These are phyloP conservation scores for Patiria miniata DNA, from an alignment of 35 echinoderm and acorn worm species.

Conservation along the genomic window DNA sequence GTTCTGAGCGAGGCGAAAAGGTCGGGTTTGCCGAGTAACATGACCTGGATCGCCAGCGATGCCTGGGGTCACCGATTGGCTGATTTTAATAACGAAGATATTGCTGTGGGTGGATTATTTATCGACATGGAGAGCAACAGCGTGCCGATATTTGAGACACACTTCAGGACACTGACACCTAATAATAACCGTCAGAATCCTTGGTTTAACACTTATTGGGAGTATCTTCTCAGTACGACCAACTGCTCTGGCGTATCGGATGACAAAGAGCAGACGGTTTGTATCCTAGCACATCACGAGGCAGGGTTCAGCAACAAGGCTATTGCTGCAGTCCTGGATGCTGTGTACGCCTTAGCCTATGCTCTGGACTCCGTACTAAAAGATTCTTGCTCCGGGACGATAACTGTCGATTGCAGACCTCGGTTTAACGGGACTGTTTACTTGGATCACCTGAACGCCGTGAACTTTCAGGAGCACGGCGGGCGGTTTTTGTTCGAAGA, in stretches of 20 bases:
- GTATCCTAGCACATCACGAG: conserved; percentile 6
- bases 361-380: conserved; percentile 18
- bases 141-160: conserved; percentile 32
- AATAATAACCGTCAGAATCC: not conserved
- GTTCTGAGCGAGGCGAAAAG: not conserved
- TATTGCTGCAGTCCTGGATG: conserved; percentile 39
- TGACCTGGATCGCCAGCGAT: conserved; percentile 51
- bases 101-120: conserved; percentile 25
- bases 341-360: conserved; percentile 44
- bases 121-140: conserved; percentile 28
- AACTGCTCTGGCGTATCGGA: not conserved
- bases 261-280: not conserved
- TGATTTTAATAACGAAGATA: conserved; percentile 7
- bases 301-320: conserved; percentile 21
- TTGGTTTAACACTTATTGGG: conserved; percentile 34
- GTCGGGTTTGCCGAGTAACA: not conserved
- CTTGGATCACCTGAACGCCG: conserved; percentile 29
- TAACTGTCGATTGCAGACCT: not conserved
- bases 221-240: not conserved
- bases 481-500: conserved; percentile 21
- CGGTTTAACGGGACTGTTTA: not conserved
- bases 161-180: conserved; percentile 18
- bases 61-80: conserved; percentile 22
- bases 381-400: not conserved
- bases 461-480: not conserved